Conservation (phyloP, 2,113 vertebrate species). For the Bos indicus region DNA sequence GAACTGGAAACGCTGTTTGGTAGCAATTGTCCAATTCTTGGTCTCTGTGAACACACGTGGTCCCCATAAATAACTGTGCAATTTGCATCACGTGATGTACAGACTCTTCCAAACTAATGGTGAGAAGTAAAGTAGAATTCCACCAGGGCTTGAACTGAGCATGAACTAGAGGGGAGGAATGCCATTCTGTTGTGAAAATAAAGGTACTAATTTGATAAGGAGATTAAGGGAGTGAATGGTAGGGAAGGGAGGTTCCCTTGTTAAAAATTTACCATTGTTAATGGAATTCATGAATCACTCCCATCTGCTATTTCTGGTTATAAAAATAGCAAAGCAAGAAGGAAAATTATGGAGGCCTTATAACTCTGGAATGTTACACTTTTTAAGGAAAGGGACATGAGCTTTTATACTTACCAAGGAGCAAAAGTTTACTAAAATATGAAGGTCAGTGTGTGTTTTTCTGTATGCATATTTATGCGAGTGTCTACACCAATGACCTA, state of each 20-base stretch:
- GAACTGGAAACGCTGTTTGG: background rate
- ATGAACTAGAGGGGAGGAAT: conserved; percentile 54
- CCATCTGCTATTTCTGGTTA: conserved; percentile 30
- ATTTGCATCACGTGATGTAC: rapidly evolving
- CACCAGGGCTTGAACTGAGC: conserved; percentile 26
- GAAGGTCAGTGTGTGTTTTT: background rate
- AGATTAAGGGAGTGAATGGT: conserved; percentile 37
- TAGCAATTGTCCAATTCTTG: background rate
- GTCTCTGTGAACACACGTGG: rapidly evolving
- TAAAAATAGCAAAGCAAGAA: conserved; percentile 5
- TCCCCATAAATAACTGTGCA: background rate
- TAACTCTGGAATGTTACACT: background rate
- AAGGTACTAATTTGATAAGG: conserved; percentile 64
- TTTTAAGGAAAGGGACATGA: background rate
- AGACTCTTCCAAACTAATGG: background rate
- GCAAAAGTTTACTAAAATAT: background rate
- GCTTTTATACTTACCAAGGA: background rate
- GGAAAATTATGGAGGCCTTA: background rate
- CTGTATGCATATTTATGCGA: background rate
- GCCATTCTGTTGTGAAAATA: conserved; percentile 51
- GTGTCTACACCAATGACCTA: rapidly evolving
- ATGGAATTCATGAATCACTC: conserved; percentile 35
- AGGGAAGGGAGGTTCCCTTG: conserved; percentile 42
- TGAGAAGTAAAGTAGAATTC: background rate
- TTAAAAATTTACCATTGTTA: conserved; percentile 54